Percentiles rank a stretch among this genome's conserved stretches.
These are phyloP conservation scores for Erinaceus europaeus DNA, from an alignment of 2,113 vertebrate genomes.

Conservation along the genomic window DNA sequence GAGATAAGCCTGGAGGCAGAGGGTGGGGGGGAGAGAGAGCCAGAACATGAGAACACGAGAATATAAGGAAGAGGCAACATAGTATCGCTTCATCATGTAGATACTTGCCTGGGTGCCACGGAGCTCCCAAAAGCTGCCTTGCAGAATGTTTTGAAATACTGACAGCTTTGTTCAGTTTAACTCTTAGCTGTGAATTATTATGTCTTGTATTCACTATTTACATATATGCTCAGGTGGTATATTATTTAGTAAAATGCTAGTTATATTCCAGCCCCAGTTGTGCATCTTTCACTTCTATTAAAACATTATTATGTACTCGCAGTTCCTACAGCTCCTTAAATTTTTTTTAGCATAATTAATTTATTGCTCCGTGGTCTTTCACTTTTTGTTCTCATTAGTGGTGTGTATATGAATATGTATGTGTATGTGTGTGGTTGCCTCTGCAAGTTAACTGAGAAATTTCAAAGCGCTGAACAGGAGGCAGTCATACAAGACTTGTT, in stretches of 20 bases:
- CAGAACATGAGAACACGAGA: too few species aligned
- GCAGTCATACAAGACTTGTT: constrained; percentile 16
- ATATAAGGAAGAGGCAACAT: too few species aligned
- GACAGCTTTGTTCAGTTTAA: not conserved
- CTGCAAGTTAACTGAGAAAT: constrained; percentile 17
- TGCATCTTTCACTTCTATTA: constrained; percentile 30
- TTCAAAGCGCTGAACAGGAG: constrained; percentile 52
- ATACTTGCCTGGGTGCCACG: too few species aligned
- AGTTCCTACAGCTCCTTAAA: constrained; percentile 46
- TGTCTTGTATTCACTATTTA: constrained; percentile 13
- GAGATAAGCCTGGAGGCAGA: too few species aligned
- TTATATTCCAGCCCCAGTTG: not conserved
- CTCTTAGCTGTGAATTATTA: not conserved
- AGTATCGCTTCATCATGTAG: too few species aligned
- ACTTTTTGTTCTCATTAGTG: constrained; percentile 4
- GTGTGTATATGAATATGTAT: not conserved
- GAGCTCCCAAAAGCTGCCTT: not conserved
- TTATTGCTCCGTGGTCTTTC: not conserved
- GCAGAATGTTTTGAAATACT: not conserved
- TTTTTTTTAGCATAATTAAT: constrained; percentile 47
- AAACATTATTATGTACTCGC: constrained; percentile 28
- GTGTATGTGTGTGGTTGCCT: not conserved
- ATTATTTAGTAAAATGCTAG: not conserved
- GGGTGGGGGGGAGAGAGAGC: too few species aligned
- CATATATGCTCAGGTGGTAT: not conserved